These are phyloP conservation scores for Neoascia interrupta DNA, from an alignment of 2,888 invertebrate species.

Conservation along the genomic window DNA sequence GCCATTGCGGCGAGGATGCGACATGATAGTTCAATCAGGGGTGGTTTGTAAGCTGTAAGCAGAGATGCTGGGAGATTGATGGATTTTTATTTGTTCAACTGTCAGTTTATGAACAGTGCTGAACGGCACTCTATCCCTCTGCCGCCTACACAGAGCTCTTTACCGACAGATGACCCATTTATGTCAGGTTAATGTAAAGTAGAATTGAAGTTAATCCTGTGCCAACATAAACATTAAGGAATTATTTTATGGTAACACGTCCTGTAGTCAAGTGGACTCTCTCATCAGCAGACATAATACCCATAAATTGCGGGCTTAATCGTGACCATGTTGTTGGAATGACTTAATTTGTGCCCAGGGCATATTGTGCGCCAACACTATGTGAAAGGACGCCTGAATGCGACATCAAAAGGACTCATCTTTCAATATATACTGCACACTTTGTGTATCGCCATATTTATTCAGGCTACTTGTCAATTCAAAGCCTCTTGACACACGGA, in stretches of 20 bases:
- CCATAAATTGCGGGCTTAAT: conserved; percentile 56
- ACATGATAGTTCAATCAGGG: neutral
- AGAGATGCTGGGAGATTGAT: neutral
- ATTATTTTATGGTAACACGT: too few relatives aligned
- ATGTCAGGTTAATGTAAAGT: neutral
- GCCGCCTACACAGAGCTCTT: too few relatives aligned
- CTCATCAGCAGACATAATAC: conserved; percentile 17
- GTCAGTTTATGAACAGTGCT: too few relatives aligned
- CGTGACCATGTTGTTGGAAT: conserved; percentile 21
- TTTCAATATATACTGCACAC: conserved; percentile 8
- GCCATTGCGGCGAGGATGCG: conserved; percentile 1
- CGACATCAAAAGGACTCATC: conserved; percentile 49
- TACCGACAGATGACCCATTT: conserved; percentile 25
- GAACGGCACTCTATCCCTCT: too few relatives aligned
- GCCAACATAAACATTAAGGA: too few relatives aligned
- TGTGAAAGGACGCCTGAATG: conserved; percentile 51
- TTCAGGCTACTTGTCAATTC: conserved; percentile 53
- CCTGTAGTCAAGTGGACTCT: conserved; percentile 14
- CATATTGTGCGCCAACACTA: conserved; percentile 32
- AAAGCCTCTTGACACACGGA: conserved; percentile 1
- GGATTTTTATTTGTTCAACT: neutral
- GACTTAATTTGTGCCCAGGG: conserved; percentile 39
- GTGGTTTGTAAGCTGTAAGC: neutral
- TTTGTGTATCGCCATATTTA: conserved; percentile 52
- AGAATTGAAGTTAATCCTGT: too few relatives aligned